Conservation (phyloP, 2,888 invertebrate species). For the Agonopterix arenella region DNA sequence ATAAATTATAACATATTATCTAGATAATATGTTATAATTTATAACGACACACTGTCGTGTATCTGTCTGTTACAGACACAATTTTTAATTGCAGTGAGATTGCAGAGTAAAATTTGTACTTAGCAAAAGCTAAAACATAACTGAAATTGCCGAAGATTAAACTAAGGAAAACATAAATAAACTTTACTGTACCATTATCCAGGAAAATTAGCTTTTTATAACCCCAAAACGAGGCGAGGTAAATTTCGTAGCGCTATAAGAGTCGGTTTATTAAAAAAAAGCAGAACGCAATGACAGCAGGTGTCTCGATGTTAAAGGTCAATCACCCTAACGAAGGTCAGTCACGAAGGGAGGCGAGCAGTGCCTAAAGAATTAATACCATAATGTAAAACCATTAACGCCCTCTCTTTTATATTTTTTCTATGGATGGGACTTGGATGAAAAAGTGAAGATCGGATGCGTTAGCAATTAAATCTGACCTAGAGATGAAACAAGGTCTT, state of each 20-base stretch:
- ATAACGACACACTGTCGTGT: no score
- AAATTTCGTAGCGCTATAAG: constrained; percentile 10
- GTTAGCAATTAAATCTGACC: no score
- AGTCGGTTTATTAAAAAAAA: constrained; percentile 17
- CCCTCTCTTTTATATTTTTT: neutral
- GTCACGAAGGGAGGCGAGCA: constrained; percentile 21
- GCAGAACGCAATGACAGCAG: constrained; percentile 21
- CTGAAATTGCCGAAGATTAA: neutral
- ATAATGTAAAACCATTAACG: neutral
- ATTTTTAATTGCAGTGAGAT: no score
- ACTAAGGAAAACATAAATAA: constrained; percentile 7
- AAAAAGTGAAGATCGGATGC: constrained; percentile 4
- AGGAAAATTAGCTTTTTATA: constrained; percentile 19
- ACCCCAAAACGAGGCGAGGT: constrained; percentile 14
- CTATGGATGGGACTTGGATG: constrained; percentile 15
- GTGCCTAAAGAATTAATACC: neutral
- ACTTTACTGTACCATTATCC: constrained; percentile 16
- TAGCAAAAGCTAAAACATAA: neutral
- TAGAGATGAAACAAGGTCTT: no score
- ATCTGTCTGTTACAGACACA: no score
- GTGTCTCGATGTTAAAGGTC: constrained; percentile 18
- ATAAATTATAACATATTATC: no score
- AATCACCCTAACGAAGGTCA: constrained; percentile 27
- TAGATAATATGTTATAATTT: no score
- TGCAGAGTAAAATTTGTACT: no score